Conservation (phyloP, 2,888 invertebrate species). For the Xestia rhomboidea region DNA sequence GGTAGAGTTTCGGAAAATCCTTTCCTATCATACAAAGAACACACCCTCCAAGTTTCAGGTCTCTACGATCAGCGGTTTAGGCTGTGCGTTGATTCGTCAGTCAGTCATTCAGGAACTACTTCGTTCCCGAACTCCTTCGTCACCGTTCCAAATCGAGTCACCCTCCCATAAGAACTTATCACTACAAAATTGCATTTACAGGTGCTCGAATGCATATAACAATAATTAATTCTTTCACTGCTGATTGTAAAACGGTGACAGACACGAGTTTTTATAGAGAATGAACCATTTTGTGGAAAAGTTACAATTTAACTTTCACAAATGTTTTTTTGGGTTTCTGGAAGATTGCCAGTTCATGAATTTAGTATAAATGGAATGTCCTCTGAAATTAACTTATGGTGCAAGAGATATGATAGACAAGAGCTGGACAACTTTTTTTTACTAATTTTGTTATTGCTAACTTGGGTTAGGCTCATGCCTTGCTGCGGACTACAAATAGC, state of each 20-base stretch:
- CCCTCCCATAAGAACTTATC: no score
- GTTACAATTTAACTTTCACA: constrained; percentile 25
- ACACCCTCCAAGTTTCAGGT: no score
- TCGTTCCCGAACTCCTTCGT: no score
- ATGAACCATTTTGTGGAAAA: not conserved
- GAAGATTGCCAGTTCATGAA: constrained; percentile 27
- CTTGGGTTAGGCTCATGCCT: not conserved
- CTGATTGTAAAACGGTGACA: not conserved
- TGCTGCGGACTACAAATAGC: not conserved
- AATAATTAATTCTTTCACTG: not conserved
- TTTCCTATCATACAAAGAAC: no score
- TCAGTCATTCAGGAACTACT: no score
- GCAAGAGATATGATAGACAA: not conserved
- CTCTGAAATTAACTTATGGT: constrained; percentile 1
- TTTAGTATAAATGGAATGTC: constrained; percentile 27
- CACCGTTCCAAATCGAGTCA: no score
- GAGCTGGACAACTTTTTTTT: not conserved
- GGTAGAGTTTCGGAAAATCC: no score
- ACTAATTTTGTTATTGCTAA: not conserved
- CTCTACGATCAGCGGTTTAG: no score
- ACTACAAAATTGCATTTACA: no score
- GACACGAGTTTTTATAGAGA: not conserved
- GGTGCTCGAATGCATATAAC: not conserved
- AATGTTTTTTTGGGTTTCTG: constrained; percentile 30
- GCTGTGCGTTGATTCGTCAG: no score